phyloP scores from a whole-genome alignment of 2,797 vertebrate genomes.

The Sarcophilus harrisii region DNA sequence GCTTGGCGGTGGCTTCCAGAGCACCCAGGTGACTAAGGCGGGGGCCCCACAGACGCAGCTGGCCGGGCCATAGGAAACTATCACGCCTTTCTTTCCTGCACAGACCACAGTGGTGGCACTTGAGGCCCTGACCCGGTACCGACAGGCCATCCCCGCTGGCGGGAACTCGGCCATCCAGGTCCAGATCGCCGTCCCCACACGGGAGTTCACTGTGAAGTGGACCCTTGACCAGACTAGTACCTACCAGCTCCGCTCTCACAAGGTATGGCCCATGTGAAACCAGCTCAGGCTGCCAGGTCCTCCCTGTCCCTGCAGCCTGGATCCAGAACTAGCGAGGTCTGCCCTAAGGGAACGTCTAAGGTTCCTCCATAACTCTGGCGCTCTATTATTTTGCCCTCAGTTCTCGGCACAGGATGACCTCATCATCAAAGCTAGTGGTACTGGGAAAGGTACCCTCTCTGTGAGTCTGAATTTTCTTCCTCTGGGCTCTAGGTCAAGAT shows the following conservation, averaged over 20 bases:
- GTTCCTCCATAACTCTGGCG: not conserved
- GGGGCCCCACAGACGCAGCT: slow-evolving; percentile 48
- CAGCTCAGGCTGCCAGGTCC: not conserved
- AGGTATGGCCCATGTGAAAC: not conserved
- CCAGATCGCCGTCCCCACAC: slow-evolving; percentile 42
- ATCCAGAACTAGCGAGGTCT: not conserved
- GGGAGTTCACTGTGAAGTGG: slow-evolving; percentile 16
- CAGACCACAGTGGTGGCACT: slow-evolving; percentile 62
- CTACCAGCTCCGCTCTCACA: slow-evolving; percentile 55
- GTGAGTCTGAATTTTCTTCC: slow-evolving; percentile 28
- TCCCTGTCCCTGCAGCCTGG: not conserved
- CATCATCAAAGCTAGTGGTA: slow-evolving; percentile 54
- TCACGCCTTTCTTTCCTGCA: not conserved
- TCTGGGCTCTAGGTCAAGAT: not conserved
- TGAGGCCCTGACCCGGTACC: slow-evolving; percentile 66
- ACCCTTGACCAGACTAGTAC: not conserved
- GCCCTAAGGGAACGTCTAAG: not conserved
- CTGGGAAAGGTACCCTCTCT: slow-evolving; percentile 58
- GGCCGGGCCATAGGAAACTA: not conserved
- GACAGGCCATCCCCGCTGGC: not conserved
- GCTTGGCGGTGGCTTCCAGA: slow-evolving; percentile 54
- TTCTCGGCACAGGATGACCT: slow-evolving; percentile 54
- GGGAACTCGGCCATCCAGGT: slow-evolving; percentile 5
- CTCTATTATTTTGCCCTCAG: slow-evolving; percentile 23
- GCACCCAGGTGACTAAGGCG: slow-evolving; percentile 54